Conservation (phyloP, 2,888 invertebrate genomes). For the Oscheius sp. region DNA sequence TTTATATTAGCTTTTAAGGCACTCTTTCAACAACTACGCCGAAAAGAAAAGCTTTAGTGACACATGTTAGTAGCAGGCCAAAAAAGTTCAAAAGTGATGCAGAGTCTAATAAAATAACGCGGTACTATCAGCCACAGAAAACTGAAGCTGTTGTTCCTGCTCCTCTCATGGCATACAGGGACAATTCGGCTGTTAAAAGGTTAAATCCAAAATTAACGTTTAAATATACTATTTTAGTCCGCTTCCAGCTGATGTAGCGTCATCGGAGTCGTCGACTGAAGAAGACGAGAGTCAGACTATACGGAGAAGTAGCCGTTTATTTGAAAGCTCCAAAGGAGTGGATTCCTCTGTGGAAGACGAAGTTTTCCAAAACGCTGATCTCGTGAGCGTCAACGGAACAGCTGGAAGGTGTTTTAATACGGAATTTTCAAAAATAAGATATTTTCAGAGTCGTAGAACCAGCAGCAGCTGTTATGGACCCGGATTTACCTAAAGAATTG, state of each 20-base stretch:
- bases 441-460: slow-evolving; percentile 36
- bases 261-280: slow-evolving; percentile 44
- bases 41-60: no score
- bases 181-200: slow-evolving; percentile 20
- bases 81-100: slow-evolving; percentile 13
- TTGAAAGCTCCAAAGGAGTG: not conserved
- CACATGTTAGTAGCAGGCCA: not conserved
- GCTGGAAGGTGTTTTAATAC: slow-evolving; percentile 41
- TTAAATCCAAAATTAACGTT: not conserved
- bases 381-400: slow-evolving; percentile 49
- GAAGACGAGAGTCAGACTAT: slow-evolving; percentile 32
- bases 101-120: not conserved
- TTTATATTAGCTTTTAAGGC: not conserved
- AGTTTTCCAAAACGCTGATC: slow-evolving; percentile 43
- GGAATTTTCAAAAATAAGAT: not conserved
- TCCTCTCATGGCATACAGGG: slow-evolving; percentile 5
- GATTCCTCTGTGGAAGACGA: slow-evolving; percentile 4
- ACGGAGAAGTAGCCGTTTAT: slow-evolving; percentile 24
- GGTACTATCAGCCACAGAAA: not conserved
- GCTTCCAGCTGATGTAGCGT: slow-evolving; percentile 39
- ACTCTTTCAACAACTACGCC: not conserved
- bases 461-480: slow-evolving; percentile 20
- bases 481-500: slow-evolving; percentile 15
- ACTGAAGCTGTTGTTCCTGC: not conserved
- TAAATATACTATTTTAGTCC: slow-evolving; percentile 31